Percentiles rank a stretch among this genome's conserved stretches.
These are phyloP conservation scores for Brachymystax lenok DNA, from an alignment of 2,797 vertebrate genomes.

Conservation along the genomic window DNA sequence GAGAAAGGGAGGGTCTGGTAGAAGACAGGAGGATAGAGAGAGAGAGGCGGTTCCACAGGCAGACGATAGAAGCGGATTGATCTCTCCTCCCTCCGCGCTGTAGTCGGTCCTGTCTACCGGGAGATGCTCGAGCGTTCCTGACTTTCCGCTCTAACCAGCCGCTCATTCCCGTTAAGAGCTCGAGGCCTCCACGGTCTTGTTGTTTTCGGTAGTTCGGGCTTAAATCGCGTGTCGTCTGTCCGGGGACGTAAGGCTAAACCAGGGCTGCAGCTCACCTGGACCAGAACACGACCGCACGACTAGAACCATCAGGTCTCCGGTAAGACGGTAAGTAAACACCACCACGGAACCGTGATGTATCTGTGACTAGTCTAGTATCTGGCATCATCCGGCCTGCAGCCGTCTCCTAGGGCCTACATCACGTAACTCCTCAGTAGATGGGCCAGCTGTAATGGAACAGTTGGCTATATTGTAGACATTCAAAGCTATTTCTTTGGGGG, in stretches of 20 bases:
- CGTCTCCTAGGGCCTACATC: too few species aligned
- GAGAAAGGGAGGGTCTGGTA: too few species aligned
- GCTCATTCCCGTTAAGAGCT: neutral
- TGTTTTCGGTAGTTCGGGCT: neutral
- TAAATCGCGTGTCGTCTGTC: neutral
- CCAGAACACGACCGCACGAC: neutral
- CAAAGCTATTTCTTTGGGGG: too few species aligned
- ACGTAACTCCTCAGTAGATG: too few species aligned
- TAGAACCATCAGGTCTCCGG: neutral
- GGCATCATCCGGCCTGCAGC: too few species aligned
- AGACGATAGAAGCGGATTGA: neutral
- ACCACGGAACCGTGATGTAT: neutral
- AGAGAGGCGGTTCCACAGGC: neutral
- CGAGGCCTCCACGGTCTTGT: neutral
- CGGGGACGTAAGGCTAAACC: neutral
- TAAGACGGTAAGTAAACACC: slow-evolving; percentile 3
- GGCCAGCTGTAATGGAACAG: too few species aligned
- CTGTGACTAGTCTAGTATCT: neutral
- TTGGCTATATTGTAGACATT: too few species aligned
- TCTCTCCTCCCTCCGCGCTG: neutral
- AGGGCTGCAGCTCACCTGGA: neutral
- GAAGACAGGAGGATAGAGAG: neutral
- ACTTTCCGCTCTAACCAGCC: neutral
- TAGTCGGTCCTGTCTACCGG: neutral
- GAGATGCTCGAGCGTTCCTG: neutral